Conservation (phyloP, 1,140 invertebrate species). For the Orchesella cincta region DNA sequence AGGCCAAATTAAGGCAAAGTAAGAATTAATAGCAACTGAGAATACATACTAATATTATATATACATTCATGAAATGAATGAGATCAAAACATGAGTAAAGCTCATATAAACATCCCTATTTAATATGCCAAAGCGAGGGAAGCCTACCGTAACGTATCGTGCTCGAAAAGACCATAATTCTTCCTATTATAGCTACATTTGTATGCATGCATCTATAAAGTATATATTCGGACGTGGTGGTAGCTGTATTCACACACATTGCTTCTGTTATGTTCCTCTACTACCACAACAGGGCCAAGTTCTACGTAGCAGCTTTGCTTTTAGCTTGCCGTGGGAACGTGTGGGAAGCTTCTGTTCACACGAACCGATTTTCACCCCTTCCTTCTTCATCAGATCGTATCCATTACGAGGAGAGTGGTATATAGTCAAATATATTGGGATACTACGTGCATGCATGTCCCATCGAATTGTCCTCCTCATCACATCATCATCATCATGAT, state of each 20-base stretch:
- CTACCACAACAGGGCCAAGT: neutral
- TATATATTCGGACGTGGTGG: neutral
- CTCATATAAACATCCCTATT: neutral
- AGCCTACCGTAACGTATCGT: slow-evolving; percentile 16
- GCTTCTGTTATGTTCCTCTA: neutral
- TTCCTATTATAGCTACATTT: neutral
- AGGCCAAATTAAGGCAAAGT: slow-evolving; percentile 10
- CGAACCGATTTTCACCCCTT: slow-evolving; percentile 49
- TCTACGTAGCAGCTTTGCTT: slow-evolving; percentile 12
- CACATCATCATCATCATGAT: neutral
- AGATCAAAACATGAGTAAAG: neutral
- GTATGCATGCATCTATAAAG: slow-evolving; percentile 1
- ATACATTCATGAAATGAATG: slow-evolving; percentile 1
- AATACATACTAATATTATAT: neutral
- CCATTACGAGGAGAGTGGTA: neutral
- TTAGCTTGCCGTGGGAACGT: slow-evolving; percentile 42
- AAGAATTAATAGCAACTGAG: neutral
- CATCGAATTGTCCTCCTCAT: slow-evolving; percentile 11
- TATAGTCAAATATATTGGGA: neutral
- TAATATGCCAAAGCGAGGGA: neutral
- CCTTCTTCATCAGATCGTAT: slow-evolving; percentile 13
- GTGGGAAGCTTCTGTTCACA: slow-evolving; percentile 47
- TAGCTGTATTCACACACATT: neutral
- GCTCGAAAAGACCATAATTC: neutral
- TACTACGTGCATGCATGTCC: neutral